Percentiles rank a stretch among this genome's conserved stretches.
Evolutionary conservation across 2,797 vertebrate species (phyloP).

Genomic region (Smutsia temminckii): DNA sequence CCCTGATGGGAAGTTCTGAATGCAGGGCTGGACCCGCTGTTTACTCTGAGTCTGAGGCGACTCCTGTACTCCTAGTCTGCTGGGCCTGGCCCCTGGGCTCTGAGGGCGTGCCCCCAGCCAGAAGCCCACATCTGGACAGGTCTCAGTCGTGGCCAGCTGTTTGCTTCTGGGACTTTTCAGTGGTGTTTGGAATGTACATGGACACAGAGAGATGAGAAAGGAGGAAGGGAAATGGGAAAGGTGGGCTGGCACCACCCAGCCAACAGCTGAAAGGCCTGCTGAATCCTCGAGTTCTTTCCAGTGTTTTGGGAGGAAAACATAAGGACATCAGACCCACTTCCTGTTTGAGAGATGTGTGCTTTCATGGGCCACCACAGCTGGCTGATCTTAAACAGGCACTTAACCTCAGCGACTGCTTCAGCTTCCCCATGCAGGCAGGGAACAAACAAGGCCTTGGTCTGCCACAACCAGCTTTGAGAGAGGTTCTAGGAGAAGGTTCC

Average conservation of each 20-base stretch:
- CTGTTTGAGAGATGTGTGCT: neutral
- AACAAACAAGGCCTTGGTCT: neutral
- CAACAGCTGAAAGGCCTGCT: neutral
- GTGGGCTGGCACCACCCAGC: neutral
- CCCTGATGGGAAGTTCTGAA: accelerated
- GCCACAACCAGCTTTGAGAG: neutral
- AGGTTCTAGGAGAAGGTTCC: neutral
- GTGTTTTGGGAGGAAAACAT: neutral
- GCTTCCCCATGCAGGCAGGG: neutral
- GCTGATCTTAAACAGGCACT: neutral
- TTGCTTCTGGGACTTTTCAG: conserved; percentile 39
- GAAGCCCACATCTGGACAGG: neutral
- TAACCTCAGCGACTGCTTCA: neutral
- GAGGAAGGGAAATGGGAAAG: neutral
- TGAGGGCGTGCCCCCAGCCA: neutral
- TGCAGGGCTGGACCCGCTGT: accelerated
- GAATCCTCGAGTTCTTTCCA: neutral
- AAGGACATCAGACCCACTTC: neutral
- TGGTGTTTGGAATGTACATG: conserved; percentile 52
- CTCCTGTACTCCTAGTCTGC: no score
- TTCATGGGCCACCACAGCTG: neutral
- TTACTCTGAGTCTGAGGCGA: neutral
- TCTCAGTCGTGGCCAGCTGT: conserved; percentile 60
- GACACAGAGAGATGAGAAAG: conserved; percentile 51
- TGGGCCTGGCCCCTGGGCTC: no score